These are phyloP conservation scores for Bicyclus anynana DNA, from an alignment of 1,140 invertebrate species.

Conservation along the genomic window DNA sequence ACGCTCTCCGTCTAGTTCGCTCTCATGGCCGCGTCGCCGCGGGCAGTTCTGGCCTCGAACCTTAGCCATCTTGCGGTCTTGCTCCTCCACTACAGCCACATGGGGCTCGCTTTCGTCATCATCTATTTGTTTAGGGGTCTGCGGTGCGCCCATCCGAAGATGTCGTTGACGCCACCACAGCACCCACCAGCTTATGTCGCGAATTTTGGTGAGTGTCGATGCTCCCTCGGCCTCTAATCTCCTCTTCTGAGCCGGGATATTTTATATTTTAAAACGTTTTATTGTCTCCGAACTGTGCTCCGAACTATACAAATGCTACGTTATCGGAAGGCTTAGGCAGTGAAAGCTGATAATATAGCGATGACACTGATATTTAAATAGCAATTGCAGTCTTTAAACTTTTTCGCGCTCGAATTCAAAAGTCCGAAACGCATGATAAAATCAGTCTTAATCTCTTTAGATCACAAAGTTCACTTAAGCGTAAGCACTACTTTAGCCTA, in stretches of 20 bases:
- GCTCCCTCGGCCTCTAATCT: constrained; percentile 31
- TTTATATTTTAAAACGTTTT: constrained; percentile 32
- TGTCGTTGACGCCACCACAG: constrained; percentile 71
- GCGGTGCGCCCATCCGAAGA: constrained; percentile 74
- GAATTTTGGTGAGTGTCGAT: constrained; percentile 55
- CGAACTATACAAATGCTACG: constrained; percentile 40
- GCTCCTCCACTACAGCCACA: constrained; percentile 52
- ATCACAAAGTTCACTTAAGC: constrained; percentile 43
- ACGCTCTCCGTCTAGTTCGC: constrained; percentile 58
- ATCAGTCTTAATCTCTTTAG: constrained; percentile 39
- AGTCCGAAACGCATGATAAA: constrained; percentile 4
- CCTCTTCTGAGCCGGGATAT: constrained; percentile 36
- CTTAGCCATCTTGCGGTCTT: constrained; percentile 59
- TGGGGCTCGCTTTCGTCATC: constrained; percentile 59
- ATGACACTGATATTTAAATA: constrained; percentile 34
- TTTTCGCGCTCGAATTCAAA: constrained; percentile 10
- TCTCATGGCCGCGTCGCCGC: constrained; percentile 60
- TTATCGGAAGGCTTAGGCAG: constrained; percentile 53
- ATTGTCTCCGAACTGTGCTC: constrained; percentile 30
- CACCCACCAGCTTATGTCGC: constrained; percentile 70
- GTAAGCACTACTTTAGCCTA: constrained; percentile 43
- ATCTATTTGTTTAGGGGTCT: constrained; percentile 64
- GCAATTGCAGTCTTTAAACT: constrained; percentile 36
- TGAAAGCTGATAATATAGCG: constrained; percentile 48
- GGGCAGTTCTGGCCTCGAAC: constrained; percentile 40